Base-by-base conservation (phyloP, 1,140 invertebrate genomes). In the Saxidomus purpurata region DNA sequence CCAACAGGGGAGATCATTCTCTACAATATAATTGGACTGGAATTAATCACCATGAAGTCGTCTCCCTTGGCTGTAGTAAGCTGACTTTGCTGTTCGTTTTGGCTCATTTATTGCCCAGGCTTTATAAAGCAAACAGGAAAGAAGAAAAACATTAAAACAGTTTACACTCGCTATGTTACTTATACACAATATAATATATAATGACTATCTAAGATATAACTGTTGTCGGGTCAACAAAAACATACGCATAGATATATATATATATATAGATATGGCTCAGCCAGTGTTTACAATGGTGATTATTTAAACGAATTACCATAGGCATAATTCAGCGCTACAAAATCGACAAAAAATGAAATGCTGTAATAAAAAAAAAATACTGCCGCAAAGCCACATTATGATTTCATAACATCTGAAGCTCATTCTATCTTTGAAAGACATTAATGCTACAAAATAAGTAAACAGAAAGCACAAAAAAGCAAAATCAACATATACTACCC, bases 21-120 rank as follows among this genome's bases (percentile, higher is more conserved):
- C 34, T 71, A 71, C 59, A 40, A 38, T 38, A 71, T 67, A 77
- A 89, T 87, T 38, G n/a, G 31, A 74, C 36, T 76, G 47, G n/a
- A 43, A 17, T 36, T 77, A 79, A 91, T 93, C 93, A 90, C 93
- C 93, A 76, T 93, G 92, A 19, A 90, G 89, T 79, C 91, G 91
- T 40, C 89, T 90, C 74, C 81, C 91, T 89, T 90, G 91, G 71
- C 76, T 91, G 47, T 85, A 87, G 43, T 79, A 87, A 6, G 91
- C 87, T 11, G 87, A 91, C 84, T 93, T 93, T 82, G 90, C 88
- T 52, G 85, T 82, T 34, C 90, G 69, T 80, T 90, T 67, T 59
- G 86, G 91, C 47, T 94, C 94, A 92, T 94, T 94, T 40, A 94
- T 63, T 36, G 94, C 94, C 93, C 93, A 94, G 31, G 94, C 93